Evolutionary conservation across 2,888 invertebrate genomes (phyloP).

Genomic region (Drosophila subsilvestris): DNA sequence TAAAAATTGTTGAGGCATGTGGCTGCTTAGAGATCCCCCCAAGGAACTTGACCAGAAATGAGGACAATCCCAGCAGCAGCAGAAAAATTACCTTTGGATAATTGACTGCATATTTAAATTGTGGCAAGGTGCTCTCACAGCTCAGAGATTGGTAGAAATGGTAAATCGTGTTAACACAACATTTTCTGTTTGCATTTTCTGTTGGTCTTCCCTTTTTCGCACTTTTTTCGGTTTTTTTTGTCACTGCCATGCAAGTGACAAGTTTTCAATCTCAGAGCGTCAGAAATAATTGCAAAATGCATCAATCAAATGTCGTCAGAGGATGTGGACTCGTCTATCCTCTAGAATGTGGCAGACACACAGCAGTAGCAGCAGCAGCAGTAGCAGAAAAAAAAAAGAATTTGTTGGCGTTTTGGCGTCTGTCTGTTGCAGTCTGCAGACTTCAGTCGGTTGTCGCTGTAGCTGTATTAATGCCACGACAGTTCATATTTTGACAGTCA

Average conservation of each 20-base stretch:
- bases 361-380: neutral
- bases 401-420: conserved; percentile 35
- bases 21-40: conserved; percentile 19
- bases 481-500: conserved; percentile 58
- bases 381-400: conserved; percentile 14
- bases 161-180: conserved; percentile 35
- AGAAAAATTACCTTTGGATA: neutral
- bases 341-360: conserved; percentile 23
- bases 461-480: conserved; percentile 48
- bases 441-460: conserved; percentile 40
- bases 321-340: conserved; percentile 51
- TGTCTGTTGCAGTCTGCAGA: conserved; percentile 41
- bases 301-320: conserved; percentile 74
- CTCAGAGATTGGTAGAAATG: neutral
- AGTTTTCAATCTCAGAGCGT: conserved; percentile 77
- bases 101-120: neutral
- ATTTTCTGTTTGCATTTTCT: conserved; percentile 29
- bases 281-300: conserved; percentile 80
- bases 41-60: conserved; percentile 15
- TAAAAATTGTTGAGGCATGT: conserved; percentile 61
- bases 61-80: conserved; percentile 31
- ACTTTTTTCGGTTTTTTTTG: conserved; percentile 13
- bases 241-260: conserved; percentile 72
- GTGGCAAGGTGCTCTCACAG: neutral
- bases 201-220: conserved; percentile 45